Percentiles rank a stretch among this genome's conserved stretches.
These are phyloP conservation scores for Bombus huntii DNA, from an alignment of 1,140 invertebrate genomes.

Conservation along the genomic window DNA sequence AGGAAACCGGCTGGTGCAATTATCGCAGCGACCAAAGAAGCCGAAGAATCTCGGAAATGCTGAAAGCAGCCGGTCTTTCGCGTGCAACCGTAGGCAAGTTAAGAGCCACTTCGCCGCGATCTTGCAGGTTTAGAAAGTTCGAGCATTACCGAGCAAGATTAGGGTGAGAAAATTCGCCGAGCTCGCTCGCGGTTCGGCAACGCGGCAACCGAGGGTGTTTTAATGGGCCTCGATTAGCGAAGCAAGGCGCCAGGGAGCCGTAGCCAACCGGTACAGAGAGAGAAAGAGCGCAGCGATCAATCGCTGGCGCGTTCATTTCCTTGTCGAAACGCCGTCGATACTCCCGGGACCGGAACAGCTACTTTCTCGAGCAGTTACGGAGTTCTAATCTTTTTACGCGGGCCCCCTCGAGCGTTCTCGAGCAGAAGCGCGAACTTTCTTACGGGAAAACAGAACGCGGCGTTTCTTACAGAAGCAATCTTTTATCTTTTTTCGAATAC, in stretches of 20 bases:
- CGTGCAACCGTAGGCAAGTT: constrained; percentile 43
- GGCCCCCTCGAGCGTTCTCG: neutral
- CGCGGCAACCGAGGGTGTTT: constrained; percentile 71
- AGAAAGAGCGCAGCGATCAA: constrained; percentile 44
- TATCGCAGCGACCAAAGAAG: neutral
- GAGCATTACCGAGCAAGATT: constrained; percentile 77
- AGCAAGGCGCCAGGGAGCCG: constrained; percentile 80
- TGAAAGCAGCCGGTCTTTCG: constrained; percentile 41
- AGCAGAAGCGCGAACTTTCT: neutral
- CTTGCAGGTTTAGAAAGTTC: constrained; percentile 78
- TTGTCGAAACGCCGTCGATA: constrained; percentile 58
- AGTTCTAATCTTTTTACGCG: constrained; percentile 52
- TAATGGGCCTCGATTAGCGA: constrained; percentile 81
- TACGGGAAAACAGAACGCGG: neutral
- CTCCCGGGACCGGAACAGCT: constrained; percentile 44
- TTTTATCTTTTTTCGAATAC: neutral
- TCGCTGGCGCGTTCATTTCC: constrained; percentile 54
- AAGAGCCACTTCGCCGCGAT: constrained; percentile 55
- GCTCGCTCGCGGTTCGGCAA: constrained; percentile 44
- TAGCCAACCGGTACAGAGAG: constrained; percentile 55
- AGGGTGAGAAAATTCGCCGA: constrained; percentile 78
- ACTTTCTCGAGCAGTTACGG: constrained; percentile 36
- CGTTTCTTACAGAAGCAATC: neutral
- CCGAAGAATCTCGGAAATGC: constrained; percentile 11
- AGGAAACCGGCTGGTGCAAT: neutral